A percentile compares a stretch with the other conserved stretches of the same genome.
phyloP scores from a whole-genome alignment of 37 sponge, comb jelly and placozoan species.

The Spongilla lacustris region DNA sequence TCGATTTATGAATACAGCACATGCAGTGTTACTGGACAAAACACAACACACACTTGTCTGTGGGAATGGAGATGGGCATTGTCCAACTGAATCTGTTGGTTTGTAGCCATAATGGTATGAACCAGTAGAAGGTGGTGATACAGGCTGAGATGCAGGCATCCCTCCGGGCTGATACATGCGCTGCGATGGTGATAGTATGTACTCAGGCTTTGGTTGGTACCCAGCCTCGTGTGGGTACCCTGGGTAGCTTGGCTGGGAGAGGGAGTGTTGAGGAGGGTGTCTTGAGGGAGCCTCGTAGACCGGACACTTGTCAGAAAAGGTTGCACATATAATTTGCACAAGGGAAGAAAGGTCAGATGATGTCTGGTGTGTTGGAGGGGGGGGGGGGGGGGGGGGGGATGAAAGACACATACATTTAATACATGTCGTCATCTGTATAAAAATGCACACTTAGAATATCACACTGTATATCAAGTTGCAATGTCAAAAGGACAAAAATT shows the following conservation, averaged over 20 bases:
- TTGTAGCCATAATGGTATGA: not conserved
- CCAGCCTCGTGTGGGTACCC: not conserved
- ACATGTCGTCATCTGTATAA: no score
- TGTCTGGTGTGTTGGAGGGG: conserved; percentile 32
- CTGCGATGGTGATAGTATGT: not conserved
- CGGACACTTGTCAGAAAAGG: conserved; percentile 88
- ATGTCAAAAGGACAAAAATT: no score
- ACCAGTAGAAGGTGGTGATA: not conserved
- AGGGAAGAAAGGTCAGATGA: conserved; percentile 83
- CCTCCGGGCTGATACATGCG: no score
- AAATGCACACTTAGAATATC: no score
- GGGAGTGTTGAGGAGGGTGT: conserved; percentile 2
- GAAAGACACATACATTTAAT: no score
- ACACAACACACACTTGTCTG: no score
- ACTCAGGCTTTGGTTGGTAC: conserved; percentile 8
- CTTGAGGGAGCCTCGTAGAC: conserved; percentile 68
- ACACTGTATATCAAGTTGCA: no score
- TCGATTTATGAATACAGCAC: no score
- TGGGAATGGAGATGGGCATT: no score
- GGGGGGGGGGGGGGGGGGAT: no score
- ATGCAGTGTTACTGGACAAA: no score
- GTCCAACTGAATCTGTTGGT: not conserved
- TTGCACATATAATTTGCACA: conserved; percentile 82
- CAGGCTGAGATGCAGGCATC: no score
- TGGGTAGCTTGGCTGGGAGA: conserved; percentile 14